Evolutionary conservation across 2,888 invertebrate genomes (phyloP).

Genomic region (Ophion ellenae): DNA sequence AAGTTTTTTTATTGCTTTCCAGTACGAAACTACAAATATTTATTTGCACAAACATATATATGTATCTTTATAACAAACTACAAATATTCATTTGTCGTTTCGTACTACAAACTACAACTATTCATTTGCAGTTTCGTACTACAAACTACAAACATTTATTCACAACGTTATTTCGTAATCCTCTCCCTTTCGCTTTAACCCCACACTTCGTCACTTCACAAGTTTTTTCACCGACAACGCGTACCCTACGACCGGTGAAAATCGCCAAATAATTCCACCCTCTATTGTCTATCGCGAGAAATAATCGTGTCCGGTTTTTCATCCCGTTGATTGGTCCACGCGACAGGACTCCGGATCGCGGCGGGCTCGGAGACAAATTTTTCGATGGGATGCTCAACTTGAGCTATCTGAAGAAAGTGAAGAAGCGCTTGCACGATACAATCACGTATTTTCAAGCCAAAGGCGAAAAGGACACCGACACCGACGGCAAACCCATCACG

Average conservation of each 20-base stretch:
- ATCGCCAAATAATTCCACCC: background rate
- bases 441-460: constrained; percentile 85
- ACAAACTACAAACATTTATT: too few species aligned
- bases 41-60: too few species aligned
- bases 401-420: constrained; percentile 88
- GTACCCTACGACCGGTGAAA: background rate
- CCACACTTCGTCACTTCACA: too few species aligned
- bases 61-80: too few species aligned
- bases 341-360: constrained; percentile 84
- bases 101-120: too few species aligned
- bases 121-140: too few species aligned
- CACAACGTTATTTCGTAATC: too few species aligned
- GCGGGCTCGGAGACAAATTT: constrained; percentile 90
- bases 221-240: background rate
- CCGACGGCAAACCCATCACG: constrained; percentile 78
- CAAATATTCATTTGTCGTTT: too few species aligned
- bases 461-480: constrained; percentile 82
- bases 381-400: constrained; percentile 89
- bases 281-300: background rate
- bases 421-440: constrained; percentile 88
- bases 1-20: constrained; percentile 57
- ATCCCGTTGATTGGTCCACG: background rate
- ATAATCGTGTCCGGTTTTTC: background rate
- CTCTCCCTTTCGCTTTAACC: too few species aligned
- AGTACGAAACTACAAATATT: background rate